Percentiles rank a stretch among this genome's conserved stretches.
These are phyloP conservation scores for Entelurus aequoreus DNA, from an alignment of 2,113 vertebrate genomes.

Conservation along the genomic window DNA sequence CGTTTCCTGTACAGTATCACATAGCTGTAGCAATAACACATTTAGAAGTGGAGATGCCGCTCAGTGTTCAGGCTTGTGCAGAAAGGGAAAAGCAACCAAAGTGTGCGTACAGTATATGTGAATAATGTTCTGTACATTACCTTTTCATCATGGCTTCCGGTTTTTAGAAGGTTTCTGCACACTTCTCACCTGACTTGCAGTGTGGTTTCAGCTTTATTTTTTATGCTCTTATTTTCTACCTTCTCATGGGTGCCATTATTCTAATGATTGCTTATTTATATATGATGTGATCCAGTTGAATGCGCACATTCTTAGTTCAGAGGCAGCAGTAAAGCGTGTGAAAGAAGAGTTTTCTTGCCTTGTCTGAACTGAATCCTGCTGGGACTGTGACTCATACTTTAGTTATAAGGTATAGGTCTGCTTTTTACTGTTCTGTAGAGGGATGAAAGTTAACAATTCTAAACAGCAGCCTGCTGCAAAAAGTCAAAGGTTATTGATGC, in stretches of 20 bases:
- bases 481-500: slow-evolving; percentile 31
- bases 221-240: slow-evolving; percentile 25
- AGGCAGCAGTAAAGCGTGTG: slow-evolving; percentile 25
- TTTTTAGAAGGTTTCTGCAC: slow-evolving; percentile 22
- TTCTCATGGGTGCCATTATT: slow-evolving; percentile 59
- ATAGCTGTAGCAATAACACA: slow-evolving; percentile 53
- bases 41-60: slow-evolving; percentile 13
- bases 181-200: slow-evolving; percentile 21
- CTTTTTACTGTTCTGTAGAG: slow-evolving; percentile 13
- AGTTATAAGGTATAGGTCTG: slow-evolving; percentile 8
- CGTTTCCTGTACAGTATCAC: slow-evolving; percentile 15
- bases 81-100: slow-evolving; percentile 51
- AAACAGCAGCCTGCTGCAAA: slow-evolving; percentile 31
- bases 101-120: slow-evolving; percentile 21
- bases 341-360: slow-evolving; percentile 33
- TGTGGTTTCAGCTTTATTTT: slow-evolving; percentile 45
- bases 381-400: slow-evolving; percentile 27
- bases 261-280: slow-evolving; percentile 39
- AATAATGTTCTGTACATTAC: slow-evolving; percentile 33
- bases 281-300: slow-evolving; percentile 27
- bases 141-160: slow-evolving; percentile 40
- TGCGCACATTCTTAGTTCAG: slow-evolving; percentile 25
- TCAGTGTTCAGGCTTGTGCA: slow-evolving; percentile 20
- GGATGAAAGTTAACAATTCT: slow-evolving; percentile 19
- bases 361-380: slow-evolving; percentile 42